Base-by-base conservation (phyloP, 2,113 vertebrate species). In the Engystomops pustulosus region DNA sequence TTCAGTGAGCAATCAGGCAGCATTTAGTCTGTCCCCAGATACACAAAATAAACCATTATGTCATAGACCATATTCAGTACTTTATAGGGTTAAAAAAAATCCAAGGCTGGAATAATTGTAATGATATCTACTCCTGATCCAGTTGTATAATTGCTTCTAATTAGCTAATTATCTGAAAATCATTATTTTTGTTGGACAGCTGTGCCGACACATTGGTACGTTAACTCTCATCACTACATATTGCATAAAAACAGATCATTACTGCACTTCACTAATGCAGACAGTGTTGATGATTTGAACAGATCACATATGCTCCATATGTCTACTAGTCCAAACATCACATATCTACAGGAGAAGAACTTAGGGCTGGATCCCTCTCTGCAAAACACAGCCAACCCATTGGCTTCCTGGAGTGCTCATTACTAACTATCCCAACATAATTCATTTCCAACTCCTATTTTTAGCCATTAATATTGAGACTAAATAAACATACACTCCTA, bases 251-350 rank as follows among this genome's bases (percentile, higher is more conserved):
- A 55, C 72, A 55, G 60, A 55, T 84, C 62, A 84, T 84, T 69
- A 78, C 45, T 69, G 49, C 74, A 53, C 36, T 83, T 84, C 58
- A 65, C 58, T 44, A 68, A 51, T 47, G n/a, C 62, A 84, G 74
- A 76, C 47, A 27, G 82, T 69, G 74, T 84, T 84, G 72, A 55
- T 69, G 32, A 60, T 68, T 55, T 51, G 74, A 78, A 78, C 74
- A 84, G 60, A 78, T 78, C 74, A 69, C 82, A 84, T 84, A 84
- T 84, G 81, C 32, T 84, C 81, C 72, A 67, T 78, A 58, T 84
- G 62, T 78, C 82, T 78, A 15, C 45, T 23, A 76, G 62, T 67
- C 80, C 80, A 81, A 81, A 81, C 79, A 55, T 27, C 80, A 71
- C 23, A 36, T 72, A 34, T 32, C 60, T 45, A 45, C 62, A 34